Base-by-base conservation (phyloP, 2,797 vertebrate species). In the Tamandua tetradactyla region DNA sequence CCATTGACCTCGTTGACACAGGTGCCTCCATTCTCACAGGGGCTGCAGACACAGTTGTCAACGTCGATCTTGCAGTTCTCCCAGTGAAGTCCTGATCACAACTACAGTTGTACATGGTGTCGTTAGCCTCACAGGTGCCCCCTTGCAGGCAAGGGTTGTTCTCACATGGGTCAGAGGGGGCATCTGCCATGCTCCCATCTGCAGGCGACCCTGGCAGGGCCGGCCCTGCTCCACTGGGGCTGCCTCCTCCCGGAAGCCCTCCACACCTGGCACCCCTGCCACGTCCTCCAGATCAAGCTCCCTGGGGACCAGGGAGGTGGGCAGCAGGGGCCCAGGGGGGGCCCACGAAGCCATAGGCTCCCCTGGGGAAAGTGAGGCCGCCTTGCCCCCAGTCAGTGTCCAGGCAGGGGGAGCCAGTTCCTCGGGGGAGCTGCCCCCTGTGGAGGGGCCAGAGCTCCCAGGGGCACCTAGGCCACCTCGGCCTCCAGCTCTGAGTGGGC, bases 61-160 rank as follows among this genome's bases (percentile, higher is more conserved):
- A 99, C 98, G 97, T 99, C 99, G 2, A 99, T 99, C 98, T 99
- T 99, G 11, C 99, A 99, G 98, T 99, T 99, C 98, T 99, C 99
- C 87, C 99, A 0, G 98, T 98, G 98, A 99, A 99, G 40, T 99
- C 99, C 93, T 98, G 98, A 83, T 98, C 98, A 90, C 99, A 99
- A 98, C 98, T 98, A 97, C 99, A 99, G 98, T 99, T 98, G 5
- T 99, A 99, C 93, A 99, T 94, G 42, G 98, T 98, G 8, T 98
- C 99, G 18, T 99, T 99, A 96, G 99, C 98, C 2, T 98, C 97
- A 95, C 99, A 99, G 92, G 98, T 99, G 61, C 99, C 99, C 2
- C 99, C 99, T 0, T 99, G 99, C 96, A 99, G 98, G 95, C 99
- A 99, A 1, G 99, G 99, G 96, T 99, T 99, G 95, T 98, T 99